phyloP scores from a whole-genome alignment of 2,797 vertebrate genomes.

The Podarcis lilfordi region DNA sequence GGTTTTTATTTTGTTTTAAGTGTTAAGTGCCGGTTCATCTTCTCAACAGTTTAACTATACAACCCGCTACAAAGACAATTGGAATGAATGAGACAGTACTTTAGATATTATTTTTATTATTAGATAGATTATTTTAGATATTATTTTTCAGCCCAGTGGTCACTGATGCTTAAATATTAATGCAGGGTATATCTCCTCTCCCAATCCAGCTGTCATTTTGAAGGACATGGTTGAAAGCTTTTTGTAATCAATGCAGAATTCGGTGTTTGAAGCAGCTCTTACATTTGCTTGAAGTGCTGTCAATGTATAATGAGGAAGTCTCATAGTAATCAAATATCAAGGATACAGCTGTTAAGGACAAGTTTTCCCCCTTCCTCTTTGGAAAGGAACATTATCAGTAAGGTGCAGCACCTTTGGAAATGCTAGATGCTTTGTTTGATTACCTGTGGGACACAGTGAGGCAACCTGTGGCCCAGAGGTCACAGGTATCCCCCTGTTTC shows the following conservation, averaged over 20 bases:
- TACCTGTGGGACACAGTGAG: too few relatives aligned
- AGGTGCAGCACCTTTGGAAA: not conserved
- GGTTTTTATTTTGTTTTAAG: not conserved
- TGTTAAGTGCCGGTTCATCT: not conserved
- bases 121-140: fast-evolving
- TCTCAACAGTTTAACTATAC: not conserved
- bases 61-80: not conserved
- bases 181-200: not conserved
- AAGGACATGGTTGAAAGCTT: not conserved
- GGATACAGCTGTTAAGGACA: not conserved
- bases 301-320: not conserved
- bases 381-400: not conserved
- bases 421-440: not conserved
- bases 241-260: slow-evolving; percentile 9
- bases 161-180: slow-evolving; percentile 13
- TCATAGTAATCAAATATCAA: not conserved
- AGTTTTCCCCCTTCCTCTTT: not conserved
- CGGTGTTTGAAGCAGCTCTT: not conserved
- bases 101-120: fast-evolving
- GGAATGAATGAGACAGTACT: not conserved
- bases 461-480: not conserved
- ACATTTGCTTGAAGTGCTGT: not conserved
- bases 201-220: not conserved
- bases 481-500: too few relatives aligned
- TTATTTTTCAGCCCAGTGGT: not conserved